Evolutionary conservation across 2,888 invertebrate genomes (phyloP).

Genomic region (Eilema depressum): DNA sequence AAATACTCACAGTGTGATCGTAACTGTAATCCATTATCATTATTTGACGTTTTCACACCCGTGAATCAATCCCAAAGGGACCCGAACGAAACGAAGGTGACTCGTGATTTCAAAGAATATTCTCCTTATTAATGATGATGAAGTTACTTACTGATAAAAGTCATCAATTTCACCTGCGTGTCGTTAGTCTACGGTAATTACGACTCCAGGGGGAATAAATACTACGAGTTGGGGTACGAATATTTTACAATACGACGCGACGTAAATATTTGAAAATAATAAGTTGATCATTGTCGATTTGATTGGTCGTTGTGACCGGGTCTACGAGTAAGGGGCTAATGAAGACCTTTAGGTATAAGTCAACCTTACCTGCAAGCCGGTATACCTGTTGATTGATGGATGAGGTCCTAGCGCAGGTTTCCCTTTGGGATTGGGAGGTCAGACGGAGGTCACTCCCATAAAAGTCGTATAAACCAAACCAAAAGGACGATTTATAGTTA

Average conservation of each 20-base stretch:
- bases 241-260: neutral
- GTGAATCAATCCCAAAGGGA: neutral
- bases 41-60: neutral
- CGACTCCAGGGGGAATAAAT: neutral
- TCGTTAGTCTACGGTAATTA: neutral
- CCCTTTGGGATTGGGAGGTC: no score
- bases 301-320: neutral
- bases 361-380: neutral
- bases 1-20: neutral
- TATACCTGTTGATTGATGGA: no score
- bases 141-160: neutral
- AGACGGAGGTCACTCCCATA: no score
- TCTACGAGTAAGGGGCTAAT: no score
- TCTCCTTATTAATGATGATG: neutral
- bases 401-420: no score
- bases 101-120: neutral
- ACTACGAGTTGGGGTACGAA: neutral
- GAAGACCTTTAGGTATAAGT: no score
- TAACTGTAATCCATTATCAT: neutral
- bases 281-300: neutral
- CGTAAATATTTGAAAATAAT: neutral
- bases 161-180: neutral
- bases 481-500: no score
- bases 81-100: neutral
- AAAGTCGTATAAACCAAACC: no score